Evolutionary conservation across 2,888 invertebrate species (phyloP), one percentile per base, ranked within the genome.

Genomic region (Aporophyla nigra): DNA sequence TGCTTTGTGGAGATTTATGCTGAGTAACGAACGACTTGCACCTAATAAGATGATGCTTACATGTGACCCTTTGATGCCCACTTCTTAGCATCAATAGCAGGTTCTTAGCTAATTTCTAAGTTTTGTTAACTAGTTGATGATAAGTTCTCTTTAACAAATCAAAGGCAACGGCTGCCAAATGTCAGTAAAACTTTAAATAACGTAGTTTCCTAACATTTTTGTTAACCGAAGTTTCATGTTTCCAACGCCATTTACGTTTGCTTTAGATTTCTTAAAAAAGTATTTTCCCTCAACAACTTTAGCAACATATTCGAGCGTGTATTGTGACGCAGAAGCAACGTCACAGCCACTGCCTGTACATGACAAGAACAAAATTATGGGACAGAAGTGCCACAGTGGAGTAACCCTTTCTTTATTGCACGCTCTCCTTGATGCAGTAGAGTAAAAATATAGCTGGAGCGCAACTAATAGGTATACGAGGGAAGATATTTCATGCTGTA

Each of bases 321-420:
- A 82, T 82, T 83, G 80, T 86, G 82, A 74, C 68, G 82, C 40
- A 33, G 27, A 54, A 21, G n/a, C 24, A 63, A 75, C 71, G 74
- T 85, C 86, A 84, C 72, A 71, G 33, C 56, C 59, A 61, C 53
- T 54, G 76, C 66, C 43, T 71, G 68, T 82, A 73, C 46, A 27
- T 33, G 5, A n/a, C 1, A 16, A 67, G 9, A 6, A 6, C 0
- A 12, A 21, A 79, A 58, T 16, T 10, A 43, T 21, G 1, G 5
- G 0, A 4, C 33, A 83, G 79, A 70, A 79, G 69, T 61, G 24
- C n/a, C 19, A 61, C 27, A 9, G 19, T 3, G n/a, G 2, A 62
- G 14, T 1, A 40, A n/a, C 10, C 2, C 33, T 43, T 61, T 9
- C 5, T 27, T 40, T 49, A 67, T 19, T 9, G 33, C 19, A 33